phyloP scores from a whole-genome alignment of 2,888 invertebrate genomes.

The Andrena minutula region DNA sequence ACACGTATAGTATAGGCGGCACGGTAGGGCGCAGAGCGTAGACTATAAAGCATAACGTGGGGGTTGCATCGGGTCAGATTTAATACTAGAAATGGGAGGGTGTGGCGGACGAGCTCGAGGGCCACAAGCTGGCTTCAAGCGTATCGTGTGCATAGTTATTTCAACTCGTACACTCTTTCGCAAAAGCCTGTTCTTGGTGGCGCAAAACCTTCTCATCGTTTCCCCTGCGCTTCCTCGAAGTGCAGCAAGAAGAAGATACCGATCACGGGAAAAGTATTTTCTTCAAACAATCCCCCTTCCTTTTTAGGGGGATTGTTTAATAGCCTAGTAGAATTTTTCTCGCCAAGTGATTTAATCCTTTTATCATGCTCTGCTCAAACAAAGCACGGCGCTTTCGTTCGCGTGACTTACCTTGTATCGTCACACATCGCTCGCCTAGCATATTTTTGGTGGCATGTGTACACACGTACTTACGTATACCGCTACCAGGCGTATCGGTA shows the following conservation, averaged over 20 bases:
- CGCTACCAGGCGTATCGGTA: conserved; percentile 50
- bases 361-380: not conserved
- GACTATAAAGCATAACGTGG: conserved; percentile 71
- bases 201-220: not conserved
- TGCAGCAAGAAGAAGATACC: not conserved
- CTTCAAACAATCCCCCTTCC: no score
- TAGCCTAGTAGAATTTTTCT: not conserved
- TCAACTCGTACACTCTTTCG: conserved; percentile 71
- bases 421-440: not conserved
- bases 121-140: conserved; percentile 68
- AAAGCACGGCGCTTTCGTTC: conserved; percentile 21
- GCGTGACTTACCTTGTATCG: conserved; percentile 39
- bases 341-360: not conserved
- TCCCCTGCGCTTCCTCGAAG: not conserved
- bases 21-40: conserved; percentile 39
- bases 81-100: conserved; percentile 81
- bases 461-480: conserved; percentile 64
- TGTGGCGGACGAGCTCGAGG: conserved; percentile 73
- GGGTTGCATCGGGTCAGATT: conserved; percentile 78
- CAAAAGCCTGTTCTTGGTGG: conserved; percentile 48
- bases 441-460: conserved; percentile 67
- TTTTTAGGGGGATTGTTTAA: not conserved
- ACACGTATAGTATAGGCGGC: conserved; percentile 35
- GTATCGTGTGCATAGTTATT: conserved; percentile 74
- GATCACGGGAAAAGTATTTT: not conserved